Conservation (phyloP, 2,113 vertebrate genomes). For the Thermophis baileyi region DNA sequence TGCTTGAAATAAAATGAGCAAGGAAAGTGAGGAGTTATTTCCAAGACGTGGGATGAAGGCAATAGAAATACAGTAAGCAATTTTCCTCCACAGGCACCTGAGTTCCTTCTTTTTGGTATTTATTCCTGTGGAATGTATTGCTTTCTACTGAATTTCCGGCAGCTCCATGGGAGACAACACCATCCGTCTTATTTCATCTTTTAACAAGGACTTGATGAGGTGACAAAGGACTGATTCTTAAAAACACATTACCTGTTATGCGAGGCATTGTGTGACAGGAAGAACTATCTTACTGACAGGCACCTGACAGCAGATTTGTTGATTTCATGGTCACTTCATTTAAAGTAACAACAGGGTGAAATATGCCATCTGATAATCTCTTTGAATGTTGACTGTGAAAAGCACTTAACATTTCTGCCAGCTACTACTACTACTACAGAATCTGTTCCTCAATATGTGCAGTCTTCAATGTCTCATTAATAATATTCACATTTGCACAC, state of each 20-base stretch:
- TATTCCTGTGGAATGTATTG: conserved; percentile 47
- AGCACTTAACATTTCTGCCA: conserved; percentile 82
- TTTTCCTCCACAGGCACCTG: conserved; percentile 15
- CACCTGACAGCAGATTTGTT: conserved; percentile 85
- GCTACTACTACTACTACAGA: conserved; percentile 71
- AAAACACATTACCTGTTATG: conserved; percentile 84
- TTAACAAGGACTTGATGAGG: conserved; percentile 82
- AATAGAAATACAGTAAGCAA: conserved; percentile 3
- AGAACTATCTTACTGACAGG: conserved; percentile 78
- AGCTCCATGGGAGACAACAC: conserved; percentile 68
- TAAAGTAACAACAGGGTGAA: conserved; percentile 84
- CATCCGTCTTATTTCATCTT: conserved; percentile 80
- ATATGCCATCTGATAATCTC: conserved; percentile 84
- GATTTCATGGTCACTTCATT: conserved; percentile 85
- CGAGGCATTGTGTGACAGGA: conserved; percentile 78
- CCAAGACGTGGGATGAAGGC: conserved; percentile 26
- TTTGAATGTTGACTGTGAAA: conserved; percentile 83
- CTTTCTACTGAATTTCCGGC: conserved; percentile 67
- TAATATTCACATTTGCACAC: conserved; percentile 47
- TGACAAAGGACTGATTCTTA: conserved; percentile 81
- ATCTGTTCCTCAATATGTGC: conserved; percentile 81
- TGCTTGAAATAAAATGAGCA: conserved; percentile 45
- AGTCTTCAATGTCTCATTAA: conserved; percentile 67
- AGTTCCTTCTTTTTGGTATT: conserved; percentile 13
- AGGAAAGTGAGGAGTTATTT: conserved; percentile 25